Percentiles rank a stretch among this genome's conserved stretches.
phyloP scores from a whole-genome alignment of 2,888 invertebrate species.

The Malthinus seriepunctatus region DNA sequence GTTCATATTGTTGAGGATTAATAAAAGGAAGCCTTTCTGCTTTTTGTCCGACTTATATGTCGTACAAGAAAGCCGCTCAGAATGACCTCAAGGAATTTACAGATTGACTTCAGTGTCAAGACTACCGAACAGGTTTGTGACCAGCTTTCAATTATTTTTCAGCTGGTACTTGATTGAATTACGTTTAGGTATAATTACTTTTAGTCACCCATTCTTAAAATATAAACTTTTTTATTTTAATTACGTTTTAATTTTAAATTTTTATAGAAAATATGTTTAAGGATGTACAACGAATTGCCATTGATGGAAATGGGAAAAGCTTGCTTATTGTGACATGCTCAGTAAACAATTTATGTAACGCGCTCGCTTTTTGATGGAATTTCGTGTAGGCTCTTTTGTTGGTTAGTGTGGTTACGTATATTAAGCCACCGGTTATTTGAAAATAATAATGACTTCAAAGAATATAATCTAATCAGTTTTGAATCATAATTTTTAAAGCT shows the following conservation, averaged over 20 bases:
- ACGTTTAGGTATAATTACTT: slow-evolving; percentile 12
- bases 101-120: slow-evolving; percentile 37
- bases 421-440: slow-evolving; percentile 15
- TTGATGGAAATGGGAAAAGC: too few relatives aligned
- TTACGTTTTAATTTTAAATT: too few relatives aligned
- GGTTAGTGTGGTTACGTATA: too few relatives aligned
- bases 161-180: slow-evolving; percentile 17
- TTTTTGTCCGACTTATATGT: slow-evolving; percentile 31
- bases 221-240: too few relatives aligned
- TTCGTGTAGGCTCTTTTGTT: too few relatives aligned
- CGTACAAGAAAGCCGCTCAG: slow-evolving; percentile 33
- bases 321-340: too few relatives aligned
- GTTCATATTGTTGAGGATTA: slow-evolving; percentile 23
- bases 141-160: slow-evolving; percentile 29
- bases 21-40: slow-evolving; percentile 28
- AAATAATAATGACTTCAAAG: slow-evolving; percentile 34
- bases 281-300: too few relatives aligned
- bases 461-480: slow-evolving; percentile 37
- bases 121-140: slow-evolving; percentile 37
- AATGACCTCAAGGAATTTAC: slow-evolving; percentile 35
- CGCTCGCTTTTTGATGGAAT: too few relatives aligned
- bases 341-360: too few relatives aligned
- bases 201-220: slow-evolving; percentile 7
- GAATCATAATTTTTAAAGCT: slow-evolving; percentile 40
- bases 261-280: too few relatives aligned